Conservation (phyloP, 1,140 invertebrate species). For the Oscheius sp. region DNA sequence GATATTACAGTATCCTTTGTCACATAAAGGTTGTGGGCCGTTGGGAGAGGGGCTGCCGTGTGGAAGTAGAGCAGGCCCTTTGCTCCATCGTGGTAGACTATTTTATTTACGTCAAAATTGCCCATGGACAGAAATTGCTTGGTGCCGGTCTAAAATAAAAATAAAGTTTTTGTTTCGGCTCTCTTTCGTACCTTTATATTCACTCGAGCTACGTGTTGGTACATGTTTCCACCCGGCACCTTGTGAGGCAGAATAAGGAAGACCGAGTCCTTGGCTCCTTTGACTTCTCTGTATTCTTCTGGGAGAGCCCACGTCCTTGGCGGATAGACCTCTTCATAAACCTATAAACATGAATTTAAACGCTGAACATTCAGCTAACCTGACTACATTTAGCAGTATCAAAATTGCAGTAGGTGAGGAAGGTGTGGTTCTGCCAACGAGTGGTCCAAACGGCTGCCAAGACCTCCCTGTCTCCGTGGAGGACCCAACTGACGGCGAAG, state of each 20-base stretch:
- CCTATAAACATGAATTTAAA: conserved; percentile 19
- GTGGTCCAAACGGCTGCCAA: conserved; percentile 56
- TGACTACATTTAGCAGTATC: conserved; percentile 34
- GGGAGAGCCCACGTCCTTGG: conserved; percentile 28
- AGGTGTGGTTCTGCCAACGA: conserved; percentile 46
- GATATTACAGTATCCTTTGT: neutral
- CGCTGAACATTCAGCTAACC: conserved; percentile 34
- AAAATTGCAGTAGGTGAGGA: conserved; percentile 35
- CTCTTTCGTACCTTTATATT: conserved; percentile 13
- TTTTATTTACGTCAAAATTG: conserved; percentile 14
- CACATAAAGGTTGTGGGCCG: conserved; percentile 28
- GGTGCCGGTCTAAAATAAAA: neutral
- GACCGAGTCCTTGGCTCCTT: conserved; percentile 14
- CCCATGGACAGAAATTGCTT: conserved; percentile 24
- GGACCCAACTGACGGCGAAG: conserved; percentile 50
- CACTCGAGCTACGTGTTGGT: conserved; percentile 35
- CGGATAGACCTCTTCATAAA: conserved; percentile 28
- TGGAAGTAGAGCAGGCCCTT: conserved; percentile 23
- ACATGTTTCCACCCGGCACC: conserved; percentile 28
- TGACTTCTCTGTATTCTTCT: conserved; percentile 30
- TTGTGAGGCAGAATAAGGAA: conserved; percentile 39
- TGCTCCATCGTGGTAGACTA: conserved; percentile 11
- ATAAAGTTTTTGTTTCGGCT: neutral
- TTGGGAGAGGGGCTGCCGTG: conserved; percentile 18
- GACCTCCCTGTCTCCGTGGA: conserved; percentile 39